Evolutionary conservation across 2,888 invertebrate genomes (phyloP), one percentile per base, ranked within the genome.

Genomic region (Athalia cordata): DNA sequence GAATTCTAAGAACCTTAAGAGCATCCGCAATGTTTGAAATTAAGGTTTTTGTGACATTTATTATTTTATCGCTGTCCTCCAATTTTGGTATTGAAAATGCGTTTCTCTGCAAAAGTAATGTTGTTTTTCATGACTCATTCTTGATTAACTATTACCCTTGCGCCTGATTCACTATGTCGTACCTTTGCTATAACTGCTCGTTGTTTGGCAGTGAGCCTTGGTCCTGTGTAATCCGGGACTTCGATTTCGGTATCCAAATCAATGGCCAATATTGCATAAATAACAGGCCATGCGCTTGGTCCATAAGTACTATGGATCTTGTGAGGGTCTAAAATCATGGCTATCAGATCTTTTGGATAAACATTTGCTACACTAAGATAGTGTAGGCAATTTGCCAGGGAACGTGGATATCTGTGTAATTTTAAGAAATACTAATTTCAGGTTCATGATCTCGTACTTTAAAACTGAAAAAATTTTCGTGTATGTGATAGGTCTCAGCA

Each of bases 211-310:
- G 85, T 86, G 8, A 96, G 89, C 68, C 91, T 87, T 78, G 93
- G 92, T 0, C 95, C 94, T 59, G 88, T 88, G 81, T 92, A 92
- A 79, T 93, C 92, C 0, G 92, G 92, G 83, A 92, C 91, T 86
- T 94, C 94, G 82, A 95, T 91, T 85, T 93, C 92, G 29, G 93
- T 91, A 80, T 91, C 91, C 68, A 92, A 91, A 85, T 96, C 93
- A 78, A 96, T 86, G 66, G 91, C 90, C 72, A 95, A 91, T 77
- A 95, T 88, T 88, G 95, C 94, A 81, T 93, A 91, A 0, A 93
- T 93, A 47, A 90, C 83, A 1, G 82, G 80, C 49, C 86, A 85
- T 66, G 87, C 80, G 67, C 91, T 89, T 81, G 92, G 91, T 80
- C 93, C 93, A 87, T 93, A 94, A 5, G 92, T 89, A 9, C 91